phyloP scores from a whole-genome alignment of 2,888 invertebrate species.

The Eupeodes luniger region DNA sequence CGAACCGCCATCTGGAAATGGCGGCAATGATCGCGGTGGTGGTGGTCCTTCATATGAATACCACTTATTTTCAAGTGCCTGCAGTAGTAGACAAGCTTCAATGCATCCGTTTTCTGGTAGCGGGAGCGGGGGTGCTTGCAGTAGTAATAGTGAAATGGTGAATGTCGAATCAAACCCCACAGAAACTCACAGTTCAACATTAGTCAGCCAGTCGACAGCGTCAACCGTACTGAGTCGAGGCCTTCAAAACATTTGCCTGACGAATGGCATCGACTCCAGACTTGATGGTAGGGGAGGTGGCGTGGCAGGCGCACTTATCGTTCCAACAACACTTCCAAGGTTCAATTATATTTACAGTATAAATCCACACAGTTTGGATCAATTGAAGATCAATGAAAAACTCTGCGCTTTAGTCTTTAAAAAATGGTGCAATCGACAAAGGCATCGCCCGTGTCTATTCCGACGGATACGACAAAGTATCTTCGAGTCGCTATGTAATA shows the following conservation, averaged over 20 bases:
- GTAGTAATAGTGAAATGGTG: conserved; percentile 40
- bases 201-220: background rate
- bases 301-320: background rate
- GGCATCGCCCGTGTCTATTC: conserved; percentile 45
- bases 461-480: conserved; percentile 46
- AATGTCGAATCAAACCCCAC: conserved; percentile 20
- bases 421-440: conserved; percentile 59
- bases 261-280: conserved; percentile 47
- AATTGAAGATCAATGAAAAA: conserved; percentile 49
- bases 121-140: conserved; percentile 67
- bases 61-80: conserved; percentile 41
- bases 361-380: conserved; percentile 46
- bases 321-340: conserved; percentile 29
- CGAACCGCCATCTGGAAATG: conserved; percentile 47
- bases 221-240: conserved; percentile 5
- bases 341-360: conserved; percentile 50
- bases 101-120: conserved; percentile 44
- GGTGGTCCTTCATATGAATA: conserved; percentile 41
- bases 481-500: conserved; percentile 29
- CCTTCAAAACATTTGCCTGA: conserved; percentile 37
- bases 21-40: conserved; percentile 46
- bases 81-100: conserved; percentile 40
- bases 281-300: conserved; percentile 21
- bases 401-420: conserved; percentile 48
- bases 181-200: conserved; percentile 76